Evolutionary conservation across 1,140 invertebrate species (phyloP).

Genomic region (Pantala flavescens): DNA sequence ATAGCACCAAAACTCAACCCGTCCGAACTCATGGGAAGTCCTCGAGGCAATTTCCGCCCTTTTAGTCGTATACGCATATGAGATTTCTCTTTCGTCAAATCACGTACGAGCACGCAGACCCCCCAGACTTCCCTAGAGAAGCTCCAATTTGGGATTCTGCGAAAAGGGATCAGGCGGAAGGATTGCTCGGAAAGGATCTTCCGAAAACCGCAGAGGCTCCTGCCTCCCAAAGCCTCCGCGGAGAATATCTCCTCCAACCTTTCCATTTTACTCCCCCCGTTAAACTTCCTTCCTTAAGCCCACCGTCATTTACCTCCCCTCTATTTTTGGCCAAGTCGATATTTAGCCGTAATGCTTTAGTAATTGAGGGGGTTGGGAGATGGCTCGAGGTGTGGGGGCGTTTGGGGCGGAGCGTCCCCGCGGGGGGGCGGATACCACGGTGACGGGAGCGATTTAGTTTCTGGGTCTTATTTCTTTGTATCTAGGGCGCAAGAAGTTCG

Average conservation of each 20-base stretch:
- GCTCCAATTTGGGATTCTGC: background rate
- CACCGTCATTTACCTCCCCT: background rate
- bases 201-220: background rate
- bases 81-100: no score
- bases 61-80: no score
- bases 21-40: no score
- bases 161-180: background rate
- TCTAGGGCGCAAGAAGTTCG: background rate
- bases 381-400: background rate
- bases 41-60: no score
- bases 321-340: constrained; percentile 4
- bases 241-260: background rate
- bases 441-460: background rate
- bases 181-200: background rate
- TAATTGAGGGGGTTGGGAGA: constrained; percentile 7
- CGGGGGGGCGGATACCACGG: background rate
- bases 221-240: background rate
- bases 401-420: background rate
- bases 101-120: no score
- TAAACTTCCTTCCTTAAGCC: background rate
- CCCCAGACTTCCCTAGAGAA: background rate
- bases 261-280: background rate
- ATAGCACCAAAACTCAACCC: no score
- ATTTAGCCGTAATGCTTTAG: constrained; percentile 9
- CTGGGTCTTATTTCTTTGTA: constrained; percentile 6